Evolutionary conservation across 37 sponge, comb jelly and placozoan genomes (phyloP).

Genomic region (Tethya wilhelma): DNA sequence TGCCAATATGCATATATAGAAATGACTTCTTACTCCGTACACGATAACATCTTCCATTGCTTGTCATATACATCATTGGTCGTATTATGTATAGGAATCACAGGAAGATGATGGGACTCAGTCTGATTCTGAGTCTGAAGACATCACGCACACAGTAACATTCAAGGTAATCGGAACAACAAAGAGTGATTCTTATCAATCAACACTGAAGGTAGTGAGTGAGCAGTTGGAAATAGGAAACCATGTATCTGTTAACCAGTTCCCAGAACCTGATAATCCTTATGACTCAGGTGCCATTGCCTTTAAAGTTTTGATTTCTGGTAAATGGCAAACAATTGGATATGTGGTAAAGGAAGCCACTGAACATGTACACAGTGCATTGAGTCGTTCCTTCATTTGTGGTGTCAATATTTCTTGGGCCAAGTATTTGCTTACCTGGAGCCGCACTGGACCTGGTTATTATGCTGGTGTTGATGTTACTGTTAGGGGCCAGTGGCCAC

Average conservation of each 20-base stretch:
- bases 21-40: too few species aligned
- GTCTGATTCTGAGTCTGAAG: not conserved
- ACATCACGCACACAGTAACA: not conserved
- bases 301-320: conserved; percentile 1
- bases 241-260: conserved; percentile 4
- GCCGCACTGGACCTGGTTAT: conserved; percentile 29
- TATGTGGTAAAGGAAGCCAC: conserved; percentile 30
- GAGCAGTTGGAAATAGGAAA: not conserved
- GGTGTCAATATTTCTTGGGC: conserved; percentile 6
- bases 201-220: too few species aligned
- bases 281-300: conserved; percentile 29
- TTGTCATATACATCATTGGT: not conserved
- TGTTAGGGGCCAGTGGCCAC: conserved; percentile 20
- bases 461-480: conserved; percentile 40
- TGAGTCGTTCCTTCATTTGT: not conserved
- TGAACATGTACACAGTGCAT: conserved; percentile 10
- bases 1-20: too few species aligned
- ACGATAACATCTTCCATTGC: too few species aligned
- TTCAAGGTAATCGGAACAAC: conserved; percentile 10
- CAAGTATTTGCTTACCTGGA: conserved; percentile 10
- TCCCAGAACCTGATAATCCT: conserved; percentile 10
- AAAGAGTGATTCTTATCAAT: too few species aligned
- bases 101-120: not conserved
- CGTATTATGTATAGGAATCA: not conserved
- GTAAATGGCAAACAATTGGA: conserved; percentile 28